These are phyloP conservation scores for Dione vanillae DNA, from an alignment of 2,888 invertebrate genomes.

Conservation along the genomic window DNA sequence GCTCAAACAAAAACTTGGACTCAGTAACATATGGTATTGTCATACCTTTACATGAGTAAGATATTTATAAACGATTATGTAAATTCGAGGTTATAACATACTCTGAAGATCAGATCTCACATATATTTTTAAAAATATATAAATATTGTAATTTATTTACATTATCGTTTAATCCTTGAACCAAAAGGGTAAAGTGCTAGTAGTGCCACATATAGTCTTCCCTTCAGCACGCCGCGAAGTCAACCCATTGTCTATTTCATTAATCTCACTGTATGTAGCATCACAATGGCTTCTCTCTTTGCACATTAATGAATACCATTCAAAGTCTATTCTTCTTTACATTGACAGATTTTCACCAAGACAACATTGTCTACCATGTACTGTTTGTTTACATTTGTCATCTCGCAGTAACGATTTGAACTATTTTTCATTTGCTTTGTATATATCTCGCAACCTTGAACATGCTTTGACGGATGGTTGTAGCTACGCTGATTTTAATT, in stretches of 20 bases:
- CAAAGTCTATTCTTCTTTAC: conserved; percentile 31
- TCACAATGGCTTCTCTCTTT: conserved; percentile 52
- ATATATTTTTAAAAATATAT: background rate
- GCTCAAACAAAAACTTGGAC: conserved; percentile 53
- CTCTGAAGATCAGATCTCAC: background rate
- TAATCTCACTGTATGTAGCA: conserved; percentile 55
- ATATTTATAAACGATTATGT: conserved; percentile 23
- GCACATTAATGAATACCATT: conserved; percentile 28
- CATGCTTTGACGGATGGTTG: conserved; percentile 38
- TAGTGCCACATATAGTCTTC: conserved; percentile 49
- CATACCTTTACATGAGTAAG: conserved; percentile 20
- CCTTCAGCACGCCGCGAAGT: conserved; percentile 73
- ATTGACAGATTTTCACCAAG: conserved; percentile 33
- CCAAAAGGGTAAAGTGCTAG: conserved; percentile 16
- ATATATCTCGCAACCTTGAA: conserved; percentile 36
- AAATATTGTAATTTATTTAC: conserved; percentile 1
- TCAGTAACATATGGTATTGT: conserved; percentile 12
- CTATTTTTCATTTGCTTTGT: conserved; percentile 43
- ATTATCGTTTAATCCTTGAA: background rate
- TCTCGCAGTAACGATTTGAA: conserved; percentile 35
- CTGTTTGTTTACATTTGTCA: conserved; percentile 44
- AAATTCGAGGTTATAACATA: conserved; percentile 13
- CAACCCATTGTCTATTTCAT: conserved; percentile 77
- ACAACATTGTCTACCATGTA: conserved; percentile 40
- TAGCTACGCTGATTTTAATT: conserved; percentile 26